Conservation (phyloP, 2,113 vertebrate species). For the Macrotis lagotis region DNA sequence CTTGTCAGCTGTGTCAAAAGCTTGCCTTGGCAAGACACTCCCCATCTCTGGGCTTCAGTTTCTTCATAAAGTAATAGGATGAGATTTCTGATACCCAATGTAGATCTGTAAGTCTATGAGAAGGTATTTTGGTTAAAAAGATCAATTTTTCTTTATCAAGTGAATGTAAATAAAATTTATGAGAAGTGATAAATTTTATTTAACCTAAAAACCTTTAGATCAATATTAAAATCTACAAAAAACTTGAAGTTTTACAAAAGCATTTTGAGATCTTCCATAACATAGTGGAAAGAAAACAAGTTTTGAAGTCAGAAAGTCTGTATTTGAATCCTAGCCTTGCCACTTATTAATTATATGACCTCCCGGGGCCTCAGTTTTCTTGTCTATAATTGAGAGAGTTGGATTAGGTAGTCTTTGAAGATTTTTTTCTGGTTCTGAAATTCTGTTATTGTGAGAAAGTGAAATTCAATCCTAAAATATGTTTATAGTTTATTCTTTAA, state of each 20-base stretch:
- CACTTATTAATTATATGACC: background rate
- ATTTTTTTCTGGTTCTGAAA: background rate
- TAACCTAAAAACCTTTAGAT: background rate
- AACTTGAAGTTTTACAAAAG: background rate
- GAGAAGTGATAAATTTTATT: background rate
- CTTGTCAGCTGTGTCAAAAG: background rate
- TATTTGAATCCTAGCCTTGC: background rate
- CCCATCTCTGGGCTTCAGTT: background rate
- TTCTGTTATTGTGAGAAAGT: background rate
- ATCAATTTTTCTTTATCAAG: background rate
- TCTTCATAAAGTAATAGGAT: background rate
- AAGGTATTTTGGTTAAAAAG: background rate
- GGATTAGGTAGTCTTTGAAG: background rate
- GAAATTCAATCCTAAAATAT: background rate
- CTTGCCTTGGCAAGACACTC: background rate
- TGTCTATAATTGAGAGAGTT: background rate
- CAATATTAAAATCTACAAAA: background rate
- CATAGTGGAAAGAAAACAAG: background rate
- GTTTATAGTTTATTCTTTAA: background rate
- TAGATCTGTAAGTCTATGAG: background rate
- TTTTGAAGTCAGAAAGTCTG: background rate
- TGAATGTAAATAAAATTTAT: background rate
- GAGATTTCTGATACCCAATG: background rate
- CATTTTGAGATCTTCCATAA: background rate
- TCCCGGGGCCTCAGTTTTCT: background rate